Evolutionary conservation across 1,140 invertebrate genomes (phyloP).

Genomic region (Carposina sasakii): DNA sequence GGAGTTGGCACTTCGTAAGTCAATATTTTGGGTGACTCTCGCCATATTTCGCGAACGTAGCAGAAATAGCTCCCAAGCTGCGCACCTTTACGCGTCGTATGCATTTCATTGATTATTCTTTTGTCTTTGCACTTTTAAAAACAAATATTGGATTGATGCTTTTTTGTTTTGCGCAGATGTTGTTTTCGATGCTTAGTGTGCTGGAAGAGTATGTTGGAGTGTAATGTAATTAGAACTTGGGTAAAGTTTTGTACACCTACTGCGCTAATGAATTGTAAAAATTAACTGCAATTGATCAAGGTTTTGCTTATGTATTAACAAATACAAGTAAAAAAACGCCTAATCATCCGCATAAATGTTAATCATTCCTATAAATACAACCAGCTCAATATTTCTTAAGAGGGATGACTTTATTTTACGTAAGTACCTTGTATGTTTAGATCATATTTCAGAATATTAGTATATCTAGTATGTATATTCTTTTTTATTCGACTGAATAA

Average conservation of each 20-base stretch:
- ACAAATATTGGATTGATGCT: constrained; percentile 36
- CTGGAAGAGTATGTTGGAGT: too few relatives aligned
- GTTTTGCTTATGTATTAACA: neutral
- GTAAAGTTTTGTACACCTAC: too few relatives aligned
- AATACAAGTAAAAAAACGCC: too few relatives aligned
- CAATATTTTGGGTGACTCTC: constrained; percentile 69
- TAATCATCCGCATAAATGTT: neutral
- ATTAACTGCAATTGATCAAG: neutral
- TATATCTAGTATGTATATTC: too few relatives aligned
- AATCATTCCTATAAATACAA: too few relatives aligned
- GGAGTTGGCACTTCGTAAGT: constrained; percentile 61
- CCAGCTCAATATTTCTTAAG: too few relatives aligned
- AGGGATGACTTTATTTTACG: neutral
- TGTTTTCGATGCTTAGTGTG: too few relatives aligned
- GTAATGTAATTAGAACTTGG: too few relatives aligned
- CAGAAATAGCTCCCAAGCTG: constrained; percentile 17
- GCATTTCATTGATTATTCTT: constrained; percentile 45
- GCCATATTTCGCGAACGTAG: neutral
- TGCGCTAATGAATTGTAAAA: too few relatives aligned
- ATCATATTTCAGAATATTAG: too few relatives aligned
- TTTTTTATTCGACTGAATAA: too few relatives aligned
- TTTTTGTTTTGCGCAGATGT: too few relatives aligned
- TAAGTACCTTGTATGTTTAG: neutral
- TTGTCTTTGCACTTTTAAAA: constrained; percentile 48
- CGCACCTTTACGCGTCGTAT: constrained; percentile 38